Evolutionary conservation across 2,888 invertebrate genomes (phyloP).

Genomic region (Leptopilina syphax): DNA sequence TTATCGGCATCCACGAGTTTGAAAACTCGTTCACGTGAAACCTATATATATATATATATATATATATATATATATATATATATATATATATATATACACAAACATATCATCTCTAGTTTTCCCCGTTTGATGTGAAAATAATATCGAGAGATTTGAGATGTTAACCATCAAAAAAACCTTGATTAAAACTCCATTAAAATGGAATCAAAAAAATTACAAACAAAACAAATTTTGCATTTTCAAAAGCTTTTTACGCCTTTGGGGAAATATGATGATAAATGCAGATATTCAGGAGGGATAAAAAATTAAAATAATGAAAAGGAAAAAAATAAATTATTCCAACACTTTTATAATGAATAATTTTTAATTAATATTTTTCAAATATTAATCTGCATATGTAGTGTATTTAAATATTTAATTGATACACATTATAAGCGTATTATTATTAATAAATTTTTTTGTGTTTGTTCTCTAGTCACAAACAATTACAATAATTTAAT

Average conservation of each 20-base stretch:
- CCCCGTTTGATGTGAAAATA: neutral
- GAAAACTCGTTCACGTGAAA: slow-evolving; percentile 26
- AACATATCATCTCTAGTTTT: neutral
- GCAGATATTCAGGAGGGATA: too few species aligned
- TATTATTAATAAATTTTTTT: neutral
- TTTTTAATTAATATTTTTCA: too few species aligned
- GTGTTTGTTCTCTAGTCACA: neutral
- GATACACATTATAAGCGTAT: neutral
- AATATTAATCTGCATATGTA: too few species aligned
- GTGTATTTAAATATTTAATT: neutral
- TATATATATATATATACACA: too few species aligned
- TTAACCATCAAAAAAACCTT: slow-evolving; percentile 3
- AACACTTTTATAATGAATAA: too few species aligned
- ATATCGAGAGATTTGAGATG: slow-evolving; percentile 24
- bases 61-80: too few species aligned
- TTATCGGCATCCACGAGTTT: slow-evolving; percentile 27
- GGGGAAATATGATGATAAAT: neutral
- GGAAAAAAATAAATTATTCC: too few species aligned
- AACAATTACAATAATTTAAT: too few species aligned
- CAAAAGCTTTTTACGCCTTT: neutral
- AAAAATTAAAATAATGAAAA: too few species aligned
- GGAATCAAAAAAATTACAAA: neutral
- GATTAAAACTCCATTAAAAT: slow-evolving; percentile 11
- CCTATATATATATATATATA: neutral
- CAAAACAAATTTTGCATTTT: slow-evolving; percentile 12